Percentiles rank a stretch among this genome's conserved stretches.
Conservation (phyloP, 2,888 invertebrate genomes). For the Leistus spinibarbis region DNA sequence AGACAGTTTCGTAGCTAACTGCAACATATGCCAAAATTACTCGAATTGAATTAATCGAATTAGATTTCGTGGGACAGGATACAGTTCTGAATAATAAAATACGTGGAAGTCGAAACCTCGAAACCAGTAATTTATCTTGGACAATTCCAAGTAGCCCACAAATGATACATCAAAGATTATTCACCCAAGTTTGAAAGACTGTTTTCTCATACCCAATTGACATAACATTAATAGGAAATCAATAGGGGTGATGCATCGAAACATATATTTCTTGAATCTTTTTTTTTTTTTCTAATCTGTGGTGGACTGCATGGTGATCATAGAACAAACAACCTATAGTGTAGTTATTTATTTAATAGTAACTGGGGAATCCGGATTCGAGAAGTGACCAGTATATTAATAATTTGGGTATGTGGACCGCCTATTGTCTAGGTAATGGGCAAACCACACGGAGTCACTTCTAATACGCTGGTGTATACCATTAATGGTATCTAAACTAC, state of each 20-base stretch:
- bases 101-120: too few relatives aligned
- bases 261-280: neutral
- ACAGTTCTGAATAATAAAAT: too few relatives aligned
- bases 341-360: slow-evolving; percentile 3
- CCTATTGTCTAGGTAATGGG: slow-evolving; percentile 29
- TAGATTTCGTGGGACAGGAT: too few relatives aligned
- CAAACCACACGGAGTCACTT: slow-evolving; percentile 21
- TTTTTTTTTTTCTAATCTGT: neutral
- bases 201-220: neutral
- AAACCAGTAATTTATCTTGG: too few relatives aligned
- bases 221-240: neutral
- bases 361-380: neutral
- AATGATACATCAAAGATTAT: neutral
- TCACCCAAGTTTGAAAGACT: neutral
- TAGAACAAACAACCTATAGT: slow-evolving; percentile 1
- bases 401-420: slow-evolving; percentile 17
- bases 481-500: neutral
- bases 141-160: neutral
- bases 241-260: neutral
- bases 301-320: neutral
- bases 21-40: too few relatives aligned
- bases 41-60: too few relatives aligned
- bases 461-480: slow-evolving; percentile 2
- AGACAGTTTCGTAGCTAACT: too few relatives aligned
- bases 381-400: slow-evolving; percentile 32